These are phyloP conservation scores for Colius striatus DNA, from an alignment of 2,113 vertebrate genomes.

Conservation along the genomic window DNA sequence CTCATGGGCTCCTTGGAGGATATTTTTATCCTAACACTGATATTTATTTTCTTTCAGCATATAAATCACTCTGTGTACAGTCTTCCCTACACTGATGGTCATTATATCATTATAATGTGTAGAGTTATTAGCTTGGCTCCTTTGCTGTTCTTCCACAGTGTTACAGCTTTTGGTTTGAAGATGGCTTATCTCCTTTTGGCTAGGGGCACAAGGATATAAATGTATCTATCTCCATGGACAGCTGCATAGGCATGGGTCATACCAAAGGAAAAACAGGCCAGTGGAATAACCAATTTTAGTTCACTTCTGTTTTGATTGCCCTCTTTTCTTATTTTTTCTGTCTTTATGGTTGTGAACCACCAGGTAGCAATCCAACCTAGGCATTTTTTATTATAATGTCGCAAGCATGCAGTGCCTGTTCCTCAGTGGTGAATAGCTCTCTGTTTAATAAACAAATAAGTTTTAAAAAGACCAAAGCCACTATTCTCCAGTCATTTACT, in stretches of 20 bases:
- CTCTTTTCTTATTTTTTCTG: neutral
- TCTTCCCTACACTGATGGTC: neutral
- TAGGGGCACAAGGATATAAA: neutral
- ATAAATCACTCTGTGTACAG: neutral
- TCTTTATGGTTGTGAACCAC: neutral
- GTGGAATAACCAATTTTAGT: neutral
- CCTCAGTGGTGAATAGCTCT: neutral
- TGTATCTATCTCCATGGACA: neutral
- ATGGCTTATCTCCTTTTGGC: neutral
- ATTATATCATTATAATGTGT: neutral
- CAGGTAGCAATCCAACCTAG: neutral
- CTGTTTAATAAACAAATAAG: neutral
- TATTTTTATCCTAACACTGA: slow-evolving; percentile 9
- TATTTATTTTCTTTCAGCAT: neutral
- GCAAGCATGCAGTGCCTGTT: neutral
- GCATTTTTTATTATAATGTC: neutral
- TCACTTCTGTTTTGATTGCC: neutral
- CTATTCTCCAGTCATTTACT: neutral
- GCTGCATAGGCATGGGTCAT: neutral
- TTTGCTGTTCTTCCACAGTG: neutral
- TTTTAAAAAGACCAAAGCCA: neutral
- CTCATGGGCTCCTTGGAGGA: neutral
- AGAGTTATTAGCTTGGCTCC: neutral
- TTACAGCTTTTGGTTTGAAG: neutral
- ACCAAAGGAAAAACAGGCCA: neutral